Conservation (phyloP, 1,140 invertebrate species). For the Penaeus chinensis region DNA sequence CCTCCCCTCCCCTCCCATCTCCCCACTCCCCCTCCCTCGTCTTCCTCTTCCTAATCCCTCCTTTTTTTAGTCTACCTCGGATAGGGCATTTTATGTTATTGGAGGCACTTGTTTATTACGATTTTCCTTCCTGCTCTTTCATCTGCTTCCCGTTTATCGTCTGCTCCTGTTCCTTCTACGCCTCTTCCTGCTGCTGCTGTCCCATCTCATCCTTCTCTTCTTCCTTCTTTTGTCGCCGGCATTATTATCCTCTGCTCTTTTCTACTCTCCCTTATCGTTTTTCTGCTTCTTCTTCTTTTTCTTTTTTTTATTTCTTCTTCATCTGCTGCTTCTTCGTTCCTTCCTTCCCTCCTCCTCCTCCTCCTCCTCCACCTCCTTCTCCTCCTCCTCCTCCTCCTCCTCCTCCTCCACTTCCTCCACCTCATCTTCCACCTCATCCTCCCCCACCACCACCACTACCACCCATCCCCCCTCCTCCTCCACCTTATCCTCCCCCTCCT, state of each 20-base stretch:
- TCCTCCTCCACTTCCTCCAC: too few species aligned
- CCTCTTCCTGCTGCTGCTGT: background rate
- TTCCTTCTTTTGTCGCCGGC: background rate
- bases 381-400: too few species aligned
- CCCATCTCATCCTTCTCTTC: background rate
- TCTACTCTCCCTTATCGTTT: background rate
- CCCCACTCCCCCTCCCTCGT: background rate
- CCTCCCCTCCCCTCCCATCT: background rate
- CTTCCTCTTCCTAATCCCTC: background rate
- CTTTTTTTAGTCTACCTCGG: too few species aligned
- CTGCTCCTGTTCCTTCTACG: background rate
- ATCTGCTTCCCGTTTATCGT: background rate
- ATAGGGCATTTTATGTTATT: too few species aligned
- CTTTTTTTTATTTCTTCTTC: too few species aligned
- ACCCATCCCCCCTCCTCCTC: too few species aligned
- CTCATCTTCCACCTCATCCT: too few species aligned
- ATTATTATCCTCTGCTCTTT: background rate
- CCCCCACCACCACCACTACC: too few species aligned
- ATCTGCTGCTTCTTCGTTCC: background rate
- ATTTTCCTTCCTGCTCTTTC: background rate
- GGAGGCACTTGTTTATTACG: too few species aligned
- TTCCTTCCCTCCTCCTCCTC: too few species aligned
- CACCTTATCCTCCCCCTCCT: too few species aligned
- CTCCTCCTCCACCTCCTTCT: too few species aligned
- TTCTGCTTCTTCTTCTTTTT: background rate